Percentiles rank a stretch among this genome's conserved stretches.
These are phyloP conservation scores for Alviniconcha marisindica DNA, from an alignment of 1,140 invertebrate genomes.

Conservation along the genomic window DNA sequence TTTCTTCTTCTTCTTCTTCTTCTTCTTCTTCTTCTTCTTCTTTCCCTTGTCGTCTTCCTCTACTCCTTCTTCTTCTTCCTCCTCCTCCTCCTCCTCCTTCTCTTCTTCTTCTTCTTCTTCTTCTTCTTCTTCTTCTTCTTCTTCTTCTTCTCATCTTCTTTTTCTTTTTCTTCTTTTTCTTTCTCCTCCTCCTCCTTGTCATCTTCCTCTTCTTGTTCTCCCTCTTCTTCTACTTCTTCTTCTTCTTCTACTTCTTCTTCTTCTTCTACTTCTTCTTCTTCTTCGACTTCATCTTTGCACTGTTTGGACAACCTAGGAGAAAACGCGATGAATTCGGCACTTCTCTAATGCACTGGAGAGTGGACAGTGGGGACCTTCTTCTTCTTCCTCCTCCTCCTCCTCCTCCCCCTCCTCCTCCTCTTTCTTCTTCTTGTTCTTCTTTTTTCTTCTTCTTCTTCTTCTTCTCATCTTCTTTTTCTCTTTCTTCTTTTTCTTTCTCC, in stretches of 20 bases:
- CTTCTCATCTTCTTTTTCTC: slow-evolving; percentile 16
- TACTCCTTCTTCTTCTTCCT: neutral
- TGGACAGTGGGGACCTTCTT: no score
- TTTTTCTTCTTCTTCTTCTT: neutral
- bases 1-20: neutral
- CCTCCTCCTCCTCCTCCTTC: neutral
- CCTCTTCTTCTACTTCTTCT: neutral
- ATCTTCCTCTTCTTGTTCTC: neutral
- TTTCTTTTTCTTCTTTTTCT: no score
- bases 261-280: slow-evolving; percentile 20
- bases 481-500: neutral
- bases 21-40: neutral
- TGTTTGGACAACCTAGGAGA: no score
- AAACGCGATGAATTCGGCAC: no score
- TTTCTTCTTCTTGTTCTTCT: neutral
- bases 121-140: neutral
- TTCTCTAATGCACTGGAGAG: no score
- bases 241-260: neutral
- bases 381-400: neutral
- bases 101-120: neutral
- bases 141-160: neutral
- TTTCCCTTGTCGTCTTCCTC: neutral
- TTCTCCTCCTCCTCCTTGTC: neutral
- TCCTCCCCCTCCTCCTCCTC: neutral
- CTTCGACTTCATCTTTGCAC: neutral